A percentile compares a stretch with the other conserved stretches of the same genome.
Evolutionary conservation across 2,888 invertebrate species (phyloP).

Genomic region (Brassicogethes aeneus): DNA sequence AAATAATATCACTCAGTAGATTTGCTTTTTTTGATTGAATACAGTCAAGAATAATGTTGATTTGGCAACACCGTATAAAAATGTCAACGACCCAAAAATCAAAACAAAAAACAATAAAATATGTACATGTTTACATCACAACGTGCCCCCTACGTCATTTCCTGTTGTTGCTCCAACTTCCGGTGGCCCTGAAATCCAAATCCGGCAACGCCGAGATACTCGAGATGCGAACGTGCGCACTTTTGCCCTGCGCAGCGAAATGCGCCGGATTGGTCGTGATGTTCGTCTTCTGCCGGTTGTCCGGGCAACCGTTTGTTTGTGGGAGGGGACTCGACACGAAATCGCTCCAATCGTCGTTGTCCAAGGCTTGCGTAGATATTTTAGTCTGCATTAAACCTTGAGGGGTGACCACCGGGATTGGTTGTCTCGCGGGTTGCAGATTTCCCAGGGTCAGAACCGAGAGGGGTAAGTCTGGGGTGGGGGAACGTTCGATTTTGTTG

Average conservation of each 20-base stretch:
- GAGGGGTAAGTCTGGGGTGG: slow-evolving; percentile 34
- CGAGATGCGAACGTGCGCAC: slow-evolving; percentile 29
- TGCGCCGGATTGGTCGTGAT: slow-evolving; percentile 35
- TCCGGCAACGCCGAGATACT: slow-evolving; percentile 47
- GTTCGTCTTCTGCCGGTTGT: slow-evolving; percentile 19
- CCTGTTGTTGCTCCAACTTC: slow-evolving; percentile 31
- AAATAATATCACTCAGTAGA: no score
- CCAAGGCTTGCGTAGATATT: slow-evolving; percentile 23
- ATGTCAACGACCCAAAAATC: no score
- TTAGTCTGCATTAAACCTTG: slow-evolving; percentile 36
- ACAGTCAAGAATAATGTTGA: no score
- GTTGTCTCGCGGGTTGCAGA: slow-evolving; percentile 33
- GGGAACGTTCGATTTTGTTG: slow-evolving; percentile 18
- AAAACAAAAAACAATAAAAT: neutral
- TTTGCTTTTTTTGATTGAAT: no score
- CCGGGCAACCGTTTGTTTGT: slow-evolving; percentile 14
- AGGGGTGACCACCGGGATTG: slow-evolving; percentile 36
- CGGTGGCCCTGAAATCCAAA: slow-evolving; percentile 46
- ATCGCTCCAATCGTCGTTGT: slow-evolving; percentile 49
- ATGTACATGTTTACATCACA: slow-evolving; percentile 32
- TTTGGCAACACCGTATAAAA: no score
- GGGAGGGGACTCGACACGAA: slow-evolving; percentile 45
- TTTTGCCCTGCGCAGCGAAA: slow-evolving; percentile 25
- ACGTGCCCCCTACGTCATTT: slow-evolving; percentile 41
- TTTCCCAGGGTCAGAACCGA: slow-evolving; percentile 35